These are phyloP conservation scores for Caradrina kadenii DNA, from an alignment of 2,888 invertebrate genomes.

Conservation along the genomic window DNA sequence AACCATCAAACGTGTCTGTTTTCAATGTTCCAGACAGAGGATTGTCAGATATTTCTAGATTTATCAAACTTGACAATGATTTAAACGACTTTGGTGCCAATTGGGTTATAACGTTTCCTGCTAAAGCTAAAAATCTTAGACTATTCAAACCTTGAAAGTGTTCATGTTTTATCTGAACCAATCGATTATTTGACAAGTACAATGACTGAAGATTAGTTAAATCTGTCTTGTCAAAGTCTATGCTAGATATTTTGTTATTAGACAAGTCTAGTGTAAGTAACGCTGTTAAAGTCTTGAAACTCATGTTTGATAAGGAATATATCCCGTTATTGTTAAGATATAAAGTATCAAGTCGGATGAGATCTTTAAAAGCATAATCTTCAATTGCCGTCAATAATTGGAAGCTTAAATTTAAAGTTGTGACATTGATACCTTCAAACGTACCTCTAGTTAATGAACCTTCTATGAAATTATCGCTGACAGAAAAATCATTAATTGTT, in stretches of 20 bases:
- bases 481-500: slow-evolving; percentile 69
- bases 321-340: slow-evolving; percentile 77
- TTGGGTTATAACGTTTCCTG: slow-evolving; percentile 75
- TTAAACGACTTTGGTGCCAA: slow-evolving; percentile 74
- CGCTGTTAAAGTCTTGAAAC: slow-evolving; percentile 70
- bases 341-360: slow-evolving; percentile 67
- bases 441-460: slow-evolving; percentile 73
- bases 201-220: slow-evolving; percentile 71
- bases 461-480: slow-evolving; percentile 72
- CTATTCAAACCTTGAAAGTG: slow-evolving; percentile 68
- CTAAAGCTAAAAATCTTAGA: slow-evolving; percentile 77
- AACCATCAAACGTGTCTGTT: slow-evolving; percentile 75
- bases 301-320: slow-evolving; percentile 64
- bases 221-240: slow-evolving; percentile 75
- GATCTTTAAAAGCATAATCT: slow-evolving; percentile 76
- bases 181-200: slow-evolving; percentile 71
- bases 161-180: slow-evolving; percentile 70
- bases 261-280: slow-evolving; percentile 76
- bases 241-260: slow-evolving; percentile 72
- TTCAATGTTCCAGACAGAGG: slow-evolving; percentile 72
- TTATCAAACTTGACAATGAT: slow-evolving; percentile 70
- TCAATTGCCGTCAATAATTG: slow-evolving; percentile 73
- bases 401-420: slow-evolving; percentile 71
- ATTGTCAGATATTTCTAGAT: slow-evolving; percentile 77
- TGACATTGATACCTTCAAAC: slow-evolving; percentile 76